Conservation (phyloP, 2,797 vertebrate species). For the Alfaro cultratus region DNA sequence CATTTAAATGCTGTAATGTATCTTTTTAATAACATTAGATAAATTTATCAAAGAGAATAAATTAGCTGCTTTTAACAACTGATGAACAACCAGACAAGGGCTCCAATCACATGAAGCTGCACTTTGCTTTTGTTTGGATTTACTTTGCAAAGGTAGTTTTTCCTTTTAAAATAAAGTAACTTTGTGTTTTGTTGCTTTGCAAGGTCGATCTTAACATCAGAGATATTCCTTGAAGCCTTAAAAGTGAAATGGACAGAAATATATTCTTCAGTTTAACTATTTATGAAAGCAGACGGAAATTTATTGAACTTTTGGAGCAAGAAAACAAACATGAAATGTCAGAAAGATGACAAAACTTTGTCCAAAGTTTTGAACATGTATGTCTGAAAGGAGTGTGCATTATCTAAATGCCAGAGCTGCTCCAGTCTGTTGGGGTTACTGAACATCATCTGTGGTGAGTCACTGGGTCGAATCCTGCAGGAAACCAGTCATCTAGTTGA, state of each 20-base stretch:
- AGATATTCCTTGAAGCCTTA: slow-evolving; percentile 32
- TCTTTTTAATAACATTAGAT: not conserved
- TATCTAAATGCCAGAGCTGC: not conserved
- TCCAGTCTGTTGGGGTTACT: slow-evolving; percentile 17
- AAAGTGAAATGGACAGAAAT: slow-evolving; percentile 18
- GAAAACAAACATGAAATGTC: not conserved
- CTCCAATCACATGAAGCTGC: not conserved
- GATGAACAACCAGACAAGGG: not conserved
- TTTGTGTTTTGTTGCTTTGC: slow-evolving; percentile 12
- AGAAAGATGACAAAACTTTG: not conserved
- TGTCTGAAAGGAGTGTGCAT: not conserved
- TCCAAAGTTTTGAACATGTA: not conserved
- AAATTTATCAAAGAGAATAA: not conserved
- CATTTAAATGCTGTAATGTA: not conserved
- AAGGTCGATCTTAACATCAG: slow-evolving; percentile 41
- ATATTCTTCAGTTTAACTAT: slow-evolving; percentile 22
- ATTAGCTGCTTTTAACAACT: not conserved
- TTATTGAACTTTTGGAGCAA: not conserved
- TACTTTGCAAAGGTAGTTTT: slow-evolving; percentile 28
- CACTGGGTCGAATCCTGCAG: slow-evolving; percentile 34
- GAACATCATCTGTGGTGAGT: slow-evolving; percentile 28
- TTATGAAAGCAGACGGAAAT: slow-evolving; percentile 11
- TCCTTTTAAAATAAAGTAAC: slow-evolving; percentile 21
- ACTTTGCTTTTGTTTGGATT: slow-evolving; percentile 35
- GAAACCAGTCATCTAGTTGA: slow-evolving; percentile 45